Base-by-base conservation (phyloP, 2,888 invertebrate species). In the Scrobipalpa atriplicella region DNA sequence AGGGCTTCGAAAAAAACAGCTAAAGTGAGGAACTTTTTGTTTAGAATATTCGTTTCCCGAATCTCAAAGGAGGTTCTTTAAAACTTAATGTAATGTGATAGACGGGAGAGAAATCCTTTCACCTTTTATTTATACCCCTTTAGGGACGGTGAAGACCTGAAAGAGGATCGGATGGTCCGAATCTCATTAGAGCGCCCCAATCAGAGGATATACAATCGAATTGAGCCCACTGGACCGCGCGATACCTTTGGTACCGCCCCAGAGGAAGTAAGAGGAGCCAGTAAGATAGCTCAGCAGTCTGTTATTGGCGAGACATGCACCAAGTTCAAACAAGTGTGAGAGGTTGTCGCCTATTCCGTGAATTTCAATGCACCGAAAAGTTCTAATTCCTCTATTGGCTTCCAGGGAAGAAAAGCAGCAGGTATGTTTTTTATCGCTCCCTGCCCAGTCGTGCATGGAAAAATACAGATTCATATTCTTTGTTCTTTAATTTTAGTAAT, bases 111-210 rank as follows among this genome's bases (percentile, higher is more conserved):
- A 68, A 68, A 65, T 65, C 65, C 43, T 65, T 68, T 68, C 65
- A 68, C 67, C 65, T 68, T 67, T 65, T 68, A 66, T 68, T 68
- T 67, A 67, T 67, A n/a, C 62, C 58, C 65, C 65, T 58, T 43
- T 39, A 60, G 65, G 67, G 65, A 63, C 58, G 10, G 13, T 52
- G 65, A 65, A 63, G 56, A 5, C 60, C 9, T 13, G 62, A 65
- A 65, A 63, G 62, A 60, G 39, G 41, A 60, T 65, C 54, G 67
- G 51, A 68, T 52, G 61, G 41, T 19, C 67, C 62, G 62, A 67
- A 65, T 67, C 62, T 65, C 67, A 65, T 68, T 68, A 68, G 60
- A 38, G 62, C 58, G 51, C 16, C 66, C 54, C 67, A 64, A 65
- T 67, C 64, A 64, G 43, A 47, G 62, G 52, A 65, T 62, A 62